Evolutionary conservation across 2,113 vertebrate genomes (phyloP), one percentile per base, ranked within the genome.

Genomic region (Chaetura pelagica): DNA sequence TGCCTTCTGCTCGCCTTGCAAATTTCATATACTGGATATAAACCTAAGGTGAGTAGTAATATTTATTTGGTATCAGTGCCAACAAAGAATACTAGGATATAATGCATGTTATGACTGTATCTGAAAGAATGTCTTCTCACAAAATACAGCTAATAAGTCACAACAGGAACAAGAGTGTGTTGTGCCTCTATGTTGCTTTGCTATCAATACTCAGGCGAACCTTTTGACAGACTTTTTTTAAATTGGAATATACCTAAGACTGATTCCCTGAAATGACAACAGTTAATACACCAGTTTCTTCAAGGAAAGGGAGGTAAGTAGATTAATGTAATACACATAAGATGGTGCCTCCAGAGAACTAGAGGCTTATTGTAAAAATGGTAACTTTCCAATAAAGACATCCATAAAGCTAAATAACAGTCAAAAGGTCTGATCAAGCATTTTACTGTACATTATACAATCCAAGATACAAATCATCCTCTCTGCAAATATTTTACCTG

Each of bases 1-100:
- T 99, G 76, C 99, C 99, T 98, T 99, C 99, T 30, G 99, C 99
- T 97, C 99, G 98, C 94, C 99, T 98, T 69, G 99, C 99, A 95
- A 99, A 99, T 97, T 99, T 99, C 99, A 99, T 99, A 91, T 99
- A 99, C 68, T 99, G 99, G 95, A 99, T 99, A 96, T 99, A 99
- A 91, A 99, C 99, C 99, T 99, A 66, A 21, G 24, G 69, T 68
- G 84, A 62, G 80, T 6, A 78, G 78, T 15, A 67, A 84, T 19
- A 61, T 59, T 52, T 74, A 67, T 18, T 57, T 23, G 86, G 52
- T 46, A 76, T 54, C 95, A 93, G 68, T 51, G 59, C 61, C 84
- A 79, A 66, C 44, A 19, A 72, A 57, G 55, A 85, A 32, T 4
- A 59, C 30, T 30, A 46, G 29, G 34, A 30, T 38, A 23, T 7